Conservation (phyloP, 2,797 vertebrate genomes). For the Philypnodon macrostomus region DNA sequence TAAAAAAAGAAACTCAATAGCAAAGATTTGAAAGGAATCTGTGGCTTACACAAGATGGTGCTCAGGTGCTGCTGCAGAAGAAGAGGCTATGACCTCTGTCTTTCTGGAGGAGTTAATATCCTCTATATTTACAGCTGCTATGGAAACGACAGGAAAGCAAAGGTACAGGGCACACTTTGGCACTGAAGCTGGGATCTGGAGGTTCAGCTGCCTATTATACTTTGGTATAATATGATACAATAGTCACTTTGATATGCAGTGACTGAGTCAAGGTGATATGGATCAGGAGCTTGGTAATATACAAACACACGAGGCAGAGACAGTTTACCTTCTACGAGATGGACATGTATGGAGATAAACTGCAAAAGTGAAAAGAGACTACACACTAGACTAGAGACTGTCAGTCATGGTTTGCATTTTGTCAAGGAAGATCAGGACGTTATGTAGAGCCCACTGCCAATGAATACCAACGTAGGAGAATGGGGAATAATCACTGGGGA, state of each 20-base stretch:
- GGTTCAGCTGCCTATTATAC: constrained; percentile 20
- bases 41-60: constrained; percentile 40
- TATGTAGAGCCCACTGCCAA: no score
- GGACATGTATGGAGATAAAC: constrained; percentile 5
- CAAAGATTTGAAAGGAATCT: constrained; percentile 5
- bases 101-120: constrained; percentile 50
- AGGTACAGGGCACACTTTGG: constrained; percentile 28
- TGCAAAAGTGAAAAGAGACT: constrained; percentile 8
- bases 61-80: constrained; percentile 26
- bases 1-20: neutral
- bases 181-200: constrained; percentile 33
- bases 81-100: constrained; percentile 40
- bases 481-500: no score
- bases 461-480: no score
- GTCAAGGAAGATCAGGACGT: no score
- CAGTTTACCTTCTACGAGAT: constrained; percentile 29
- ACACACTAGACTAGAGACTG: neutral
- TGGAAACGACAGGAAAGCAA: constrained; percentile 53
- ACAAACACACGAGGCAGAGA: constrained; percentile 23
- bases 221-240: constrained; percentile 32
- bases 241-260: constrained; percentile 5
- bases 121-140: constrained; percentile 49
- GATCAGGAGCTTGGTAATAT: constrained; percentile 36
- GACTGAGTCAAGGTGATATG: constrained; percentile 43
- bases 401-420: no score